Evolutionary conservation across 2,888 invertebrate genomes (phyloP).

Genomic region (Andrena dorsata): DNA sequence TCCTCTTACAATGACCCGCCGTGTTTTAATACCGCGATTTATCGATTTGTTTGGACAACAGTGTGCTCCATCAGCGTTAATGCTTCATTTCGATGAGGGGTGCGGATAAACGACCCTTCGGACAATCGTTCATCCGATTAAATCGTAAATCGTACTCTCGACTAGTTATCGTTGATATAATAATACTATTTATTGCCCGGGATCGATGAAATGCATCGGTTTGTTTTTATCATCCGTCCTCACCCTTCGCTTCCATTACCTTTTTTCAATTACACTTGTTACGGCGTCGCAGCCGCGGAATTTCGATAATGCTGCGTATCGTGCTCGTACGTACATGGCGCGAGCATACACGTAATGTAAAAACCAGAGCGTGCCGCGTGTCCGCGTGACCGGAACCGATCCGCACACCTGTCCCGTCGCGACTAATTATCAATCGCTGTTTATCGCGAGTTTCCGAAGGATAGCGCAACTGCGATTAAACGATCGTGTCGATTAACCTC

Average conservation of each 20-base stretch:
- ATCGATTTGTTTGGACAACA: constrained; percentile 9
- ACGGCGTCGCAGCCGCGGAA: constrained; percentile 1
- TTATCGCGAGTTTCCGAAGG: background rate
- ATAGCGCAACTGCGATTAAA: background rate
- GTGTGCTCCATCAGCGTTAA: background rate
- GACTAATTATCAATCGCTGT: constrained; percentile 34
- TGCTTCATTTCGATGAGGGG: background rate
- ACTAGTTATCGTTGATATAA: background rate
- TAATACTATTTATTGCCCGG: constrained; percentile 30
- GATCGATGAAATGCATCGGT: constrained; percentile 3
- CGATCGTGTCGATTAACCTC: background rate
- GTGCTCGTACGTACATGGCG: background rate
- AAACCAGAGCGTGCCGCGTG: constrained; percentile 14
- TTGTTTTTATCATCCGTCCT: constrained; percentile 3
- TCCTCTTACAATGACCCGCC: background rate
- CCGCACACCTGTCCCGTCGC: background rate
- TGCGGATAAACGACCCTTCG: constrained; percentile 12
- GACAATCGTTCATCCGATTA: constrained; percentile 28
- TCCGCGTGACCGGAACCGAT: background rate
- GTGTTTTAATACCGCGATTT: background rate
- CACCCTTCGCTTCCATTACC: background rate
- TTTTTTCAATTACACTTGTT: constrained; percentile 36
- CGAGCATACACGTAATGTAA: background rate
- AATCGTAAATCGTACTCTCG: constrained; percentile 10
- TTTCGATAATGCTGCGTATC: constrained; percentile 2